Percentiles rank a stretch among this genome's conserved stretches.
Conservation (phyloP, 2,113 vertebrate genomes). For the Fulica atra region DNA sequence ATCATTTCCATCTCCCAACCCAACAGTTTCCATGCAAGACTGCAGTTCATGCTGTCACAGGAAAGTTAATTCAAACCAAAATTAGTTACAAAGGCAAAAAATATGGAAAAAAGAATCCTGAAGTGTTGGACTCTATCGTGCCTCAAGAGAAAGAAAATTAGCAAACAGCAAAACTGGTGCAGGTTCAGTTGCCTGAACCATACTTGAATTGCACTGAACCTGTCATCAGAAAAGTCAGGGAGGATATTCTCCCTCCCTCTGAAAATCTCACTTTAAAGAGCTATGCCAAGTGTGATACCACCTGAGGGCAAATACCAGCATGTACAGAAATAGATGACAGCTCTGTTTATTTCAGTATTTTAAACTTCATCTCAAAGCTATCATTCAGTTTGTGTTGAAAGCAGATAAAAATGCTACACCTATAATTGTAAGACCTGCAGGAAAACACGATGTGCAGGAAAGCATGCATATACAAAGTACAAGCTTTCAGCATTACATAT, state of each 20-base stretch:
- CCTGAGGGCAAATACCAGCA: neutral
- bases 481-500: neutral
- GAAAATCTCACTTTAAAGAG: neutral
- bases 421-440: neutral
- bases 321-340: neutral
- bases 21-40: neutral
- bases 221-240: neutral
- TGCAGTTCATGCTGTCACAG: neutral
- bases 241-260: neutral
- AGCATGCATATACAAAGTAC: neutral
- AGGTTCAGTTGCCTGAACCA: neutral
- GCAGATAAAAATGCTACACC: neutral
- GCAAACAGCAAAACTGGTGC: neutral
- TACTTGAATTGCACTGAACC: neutral
- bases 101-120: rapidly evolving
- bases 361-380: neutral
- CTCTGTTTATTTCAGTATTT: neutral
- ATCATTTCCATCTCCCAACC: neutral
- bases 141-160: neutral
- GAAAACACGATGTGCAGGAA: neutral
- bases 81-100: neutral
- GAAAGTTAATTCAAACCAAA: neutral
- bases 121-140: neutral
- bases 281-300: neutral
- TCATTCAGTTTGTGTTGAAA: neutral